Conservation (phyloP, 35 echinoderm and acorn worm genomes). For the Lytechinus variegatus region DNA sequence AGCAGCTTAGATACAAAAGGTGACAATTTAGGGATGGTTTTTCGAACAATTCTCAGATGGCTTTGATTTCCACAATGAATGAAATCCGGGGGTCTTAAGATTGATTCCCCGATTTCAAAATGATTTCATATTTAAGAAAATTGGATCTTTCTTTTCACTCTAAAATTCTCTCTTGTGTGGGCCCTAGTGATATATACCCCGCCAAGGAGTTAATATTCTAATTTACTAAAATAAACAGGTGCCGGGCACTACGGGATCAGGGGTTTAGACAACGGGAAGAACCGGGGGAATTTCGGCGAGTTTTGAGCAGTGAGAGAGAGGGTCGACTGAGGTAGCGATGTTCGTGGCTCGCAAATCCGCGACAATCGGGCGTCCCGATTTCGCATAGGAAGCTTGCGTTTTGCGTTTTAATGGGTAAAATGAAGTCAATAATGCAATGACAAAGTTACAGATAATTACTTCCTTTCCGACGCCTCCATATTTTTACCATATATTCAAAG, state of each 20-base stretch:
- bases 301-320: conserved; percentile 6
- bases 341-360: neutral
- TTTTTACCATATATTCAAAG: neutral
- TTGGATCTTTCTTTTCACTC: neutral
- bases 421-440: neutral
- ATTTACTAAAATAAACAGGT: conserved; percentile 53
- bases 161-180: conserved; percentile 33
- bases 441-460: neutral
- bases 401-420: neutral
- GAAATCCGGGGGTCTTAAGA: conserved; percentile 1
- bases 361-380: neutral
- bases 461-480: neutral
- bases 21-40: neutral
- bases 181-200: conserved; percentile 4
- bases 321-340: neutral
- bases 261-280: conserved; percentile 54
- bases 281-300: conserved; percentile 46
- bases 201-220: conserved; percentile 51
- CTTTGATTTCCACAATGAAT: neutral
- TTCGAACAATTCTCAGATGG: neutral
- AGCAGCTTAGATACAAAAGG: neutral
- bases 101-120: neutral
- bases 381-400: neutral
- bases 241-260: conserved; percentile 16
- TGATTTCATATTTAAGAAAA: conserved; percentile 15